phyloP scores from a whole-genome alignment of 1,140 invertebrate species.

The Panagrolaimus sp. region DNA sequence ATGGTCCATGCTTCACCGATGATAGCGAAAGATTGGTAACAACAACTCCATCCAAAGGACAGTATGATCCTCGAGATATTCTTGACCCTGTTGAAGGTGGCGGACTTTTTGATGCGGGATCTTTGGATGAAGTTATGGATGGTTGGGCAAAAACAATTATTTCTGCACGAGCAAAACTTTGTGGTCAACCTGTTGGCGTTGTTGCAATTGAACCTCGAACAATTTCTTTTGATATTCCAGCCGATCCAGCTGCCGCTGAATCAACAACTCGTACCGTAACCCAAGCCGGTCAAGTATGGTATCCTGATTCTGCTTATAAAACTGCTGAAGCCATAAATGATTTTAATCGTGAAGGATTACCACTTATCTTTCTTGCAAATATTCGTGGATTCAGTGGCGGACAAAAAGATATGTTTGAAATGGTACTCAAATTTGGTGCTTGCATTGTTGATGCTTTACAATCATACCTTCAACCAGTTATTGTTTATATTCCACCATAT shows the following conservation, averaged over 20 bases:
- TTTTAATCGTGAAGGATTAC: conserved; percentile 86
- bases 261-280: conserved; percentile 85
- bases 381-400: conserved; percentile 99
- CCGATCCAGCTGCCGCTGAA: conserved; percentile 95
- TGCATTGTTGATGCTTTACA: conserved; percentile 91
- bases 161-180: conserved; percentile 77
- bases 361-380: conserved; percentile 96
- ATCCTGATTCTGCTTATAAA: conserved; percentile 82
- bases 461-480: conserved; percentile 80
- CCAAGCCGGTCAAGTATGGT: conserved; percentile 95
- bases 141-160: conserved; percentile 97
- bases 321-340: conserved; percentile 93
- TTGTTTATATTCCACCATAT: conserved; percentile 93
- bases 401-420: conserved; percentile 99
- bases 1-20: conserved; percentile 17
- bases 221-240: conserved; percentile 86
- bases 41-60: conserved; percentile 74
- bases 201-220: conserved; percentile 93
- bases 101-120: conserved; percentile 88
- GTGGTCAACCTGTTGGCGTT: conserved; percentile 92
- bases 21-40: conserved; percentile 29
- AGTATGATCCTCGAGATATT: conserved; percentile 90
- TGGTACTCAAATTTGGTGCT: conserved; percentile 95
- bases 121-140: conserved; percentile 88
- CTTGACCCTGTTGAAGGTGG: conserved; percentile 66